A percentile compares a stretch with the other conserved stretches of the same genome.
Conservation (phyloP, 2,797 vertebrate genomes). For the Sebastes iracundus region DNA sequence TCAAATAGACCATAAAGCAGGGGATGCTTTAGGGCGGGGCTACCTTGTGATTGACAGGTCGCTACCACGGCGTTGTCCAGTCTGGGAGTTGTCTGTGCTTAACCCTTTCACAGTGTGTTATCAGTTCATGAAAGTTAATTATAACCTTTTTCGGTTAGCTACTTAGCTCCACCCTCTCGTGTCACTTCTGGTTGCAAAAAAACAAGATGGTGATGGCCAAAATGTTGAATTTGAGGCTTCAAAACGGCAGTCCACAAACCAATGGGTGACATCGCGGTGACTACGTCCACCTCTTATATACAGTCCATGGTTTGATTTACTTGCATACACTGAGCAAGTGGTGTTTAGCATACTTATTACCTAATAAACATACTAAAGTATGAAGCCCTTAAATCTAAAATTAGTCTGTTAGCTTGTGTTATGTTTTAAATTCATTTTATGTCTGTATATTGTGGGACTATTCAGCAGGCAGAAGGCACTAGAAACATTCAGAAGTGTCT, state of each 20-base stretch:
- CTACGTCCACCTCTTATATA: no score
- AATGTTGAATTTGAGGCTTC: no score
- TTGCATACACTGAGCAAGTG: not conserved
- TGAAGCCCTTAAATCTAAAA: not conserved
- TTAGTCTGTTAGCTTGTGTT: not conserved
- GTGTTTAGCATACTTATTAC: not conserved
- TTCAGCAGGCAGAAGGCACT: constrained; percentile 21
- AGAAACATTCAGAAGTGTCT: constrained; percentile 43
- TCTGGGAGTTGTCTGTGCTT: rapidly evolving
- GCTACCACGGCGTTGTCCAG: rapidly evolving
- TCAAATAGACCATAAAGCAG: no score
- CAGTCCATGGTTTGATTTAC: not conserved
- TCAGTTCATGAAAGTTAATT: no score
- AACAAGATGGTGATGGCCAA: rapidly evolving
- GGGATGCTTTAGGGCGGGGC: no score
- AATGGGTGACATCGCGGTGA: no score
- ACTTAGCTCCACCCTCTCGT: no score
- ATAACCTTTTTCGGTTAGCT: no score
- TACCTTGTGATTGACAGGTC: no score
- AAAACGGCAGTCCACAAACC: rapidly evolving
- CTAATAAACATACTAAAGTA: not conserved
- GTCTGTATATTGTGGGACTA: constrained; percentile 4
- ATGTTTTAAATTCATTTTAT: constrained; percentile 15
- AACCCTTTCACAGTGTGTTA: no score
- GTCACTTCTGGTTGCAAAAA: no score